Base-by-base conservation (phyloP, 2,888 invertebrate genomes). In the Petrolisthes manimaculis region DNA sequence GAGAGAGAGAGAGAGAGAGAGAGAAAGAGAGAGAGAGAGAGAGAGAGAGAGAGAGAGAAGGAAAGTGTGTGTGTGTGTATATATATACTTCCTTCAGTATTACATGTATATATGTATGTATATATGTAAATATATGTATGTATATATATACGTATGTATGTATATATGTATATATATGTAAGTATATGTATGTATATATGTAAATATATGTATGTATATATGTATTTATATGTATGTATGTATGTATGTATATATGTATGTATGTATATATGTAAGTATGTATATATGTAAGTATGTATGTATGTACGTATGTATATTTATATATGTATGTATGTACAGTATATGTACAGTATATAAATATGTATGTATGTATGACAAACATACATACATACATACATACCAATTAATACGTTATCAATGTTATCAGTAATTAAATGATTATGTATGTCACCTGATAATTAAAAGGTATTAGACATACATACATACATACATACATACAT, bases 261-360 rank as follows among this genome's bases (percentile, higher is more conserved):
- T 79, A 21, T 79, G 54, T 79, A 21, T 79, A 21, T 79, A 21
- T 79, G 24, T 79, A 21, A 51, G 54, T 79, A 53, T 79, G 54
- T 79, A 12, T 79, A 21, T 79, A 21, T 79, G 24, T 79, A 21
- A 51, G 54, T 79, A 53, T 79, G 54, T 79, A 21, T 79, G 54
- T 79, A 21, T 79, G 54, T 79, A 1, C 9, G 21, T n/a, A n/a
- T n/a, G 9, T 75, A 14, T 75, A n/a, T 14, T 12, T n/a, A 75
- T n/a, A 75, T 21, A 75, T 14, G 24, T n/a, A 75, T n/a, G 21
- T 75, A 75, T 75, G 21, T 75, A 14, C 24, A 75, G 9, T 21
- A 21, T 21, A 9, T n/a, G n/a, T n/a, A n/a, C n/a, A n/a, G n/a
- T n/a, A n/a, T n/a, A n/a, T n/a, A n/a, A n/a, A n/a, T n/a, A n/a